A percentile compares a stretch with the other conserved stretches of the same genome.
These are phyloP conservation scores for Iguana delicatissima DNA, from an alignment of 2,797 vertebrate species.

Conservation along the genomic window DNA sequence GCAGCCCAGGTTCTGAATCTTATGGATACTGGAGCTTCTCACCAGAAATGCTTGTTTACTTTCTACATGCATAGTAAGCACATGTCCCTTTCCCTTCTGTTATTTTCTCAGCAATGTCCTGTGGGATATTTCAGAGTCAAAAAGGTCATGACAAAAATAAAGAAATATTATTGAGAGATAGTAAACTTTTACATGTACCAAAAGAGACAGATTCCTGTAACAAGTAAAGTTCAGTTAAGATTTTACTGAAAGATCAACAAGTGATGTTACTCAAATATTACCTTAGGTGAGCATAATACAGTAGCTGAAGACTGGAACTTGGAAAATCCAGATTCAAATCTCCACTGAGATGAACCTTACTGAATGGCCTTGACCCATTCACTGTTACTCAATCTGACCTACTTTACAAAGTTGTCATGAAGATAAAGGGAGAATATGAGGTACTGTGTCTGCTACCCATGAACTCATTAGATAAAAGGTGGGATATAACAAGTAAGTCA, in stretches of 20 bases:
- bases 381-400: not conserved
- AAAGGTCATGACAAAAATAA: not conserved
- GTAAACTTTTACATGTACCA: not conserved
- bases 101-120: not conserved
- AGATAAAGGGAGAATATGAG: no score
- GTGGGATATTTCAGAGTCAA: not conserved
- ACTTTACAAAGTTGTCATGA: no score
- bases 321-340: not conserved
- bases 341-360: not conserved
- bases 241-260: not conserved
- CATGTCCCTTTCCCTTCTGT: not conserved
- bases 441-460: no score
- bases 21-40: not conserved
- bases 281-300: no score
- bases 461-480: no score
- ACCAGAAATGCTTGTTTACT: not conserved
- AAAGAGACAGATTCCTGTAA: not conserved
- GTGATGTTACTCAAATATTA: not conserved
- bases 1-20: not conserved
- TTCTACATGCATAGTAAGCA: not conserved
- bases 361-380: not conserved
- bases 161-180: not conserved
- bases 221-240: fast-evolving
- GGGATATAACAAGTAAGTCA: no score
- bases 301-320: not conserved